Conservation (phyloP, 1,140 invertebrate species). For the Drosophila sp. region DNA sequence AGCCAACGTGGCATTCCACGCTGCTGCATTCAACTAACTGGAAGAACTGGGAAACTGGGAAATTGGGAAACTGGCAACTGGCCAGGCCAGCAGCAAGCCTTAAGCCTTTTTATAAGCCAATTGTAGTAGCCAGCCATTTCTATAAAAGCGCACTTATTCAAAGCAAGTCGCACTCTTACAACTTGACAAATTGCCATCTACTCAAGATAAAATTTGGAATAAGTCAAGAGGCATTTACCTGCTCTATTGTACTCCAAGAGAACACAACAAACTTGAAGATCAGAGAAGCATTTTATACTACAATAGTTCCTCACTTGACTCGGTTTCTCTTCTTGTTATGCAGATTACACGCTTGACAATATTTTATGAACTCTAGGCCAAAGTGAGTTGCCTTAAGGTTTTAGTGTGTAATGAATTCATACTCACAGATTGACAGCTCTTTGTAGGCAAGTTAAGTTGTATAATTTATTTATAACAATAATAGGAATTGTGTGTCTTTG, state of each 20-base stretch:
- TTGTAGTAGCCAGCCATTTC: constrained; percentile 24
- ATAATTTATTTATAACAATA: constrained; percentile 20
- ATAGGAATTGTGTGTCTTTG: constrained; percentile 17
- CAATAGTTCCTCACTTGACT: too few relatives aligned
- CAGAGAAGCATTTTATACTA: too few relatives aligned
- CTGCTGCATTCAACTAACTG: constrained; percentile 23
- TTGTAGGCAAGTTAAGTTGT: neutral
- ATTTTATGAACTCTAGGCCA: too few relatives aligned
- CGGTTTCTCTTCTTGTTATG: too few relatives aligned
- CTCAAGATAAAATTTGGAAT: constrained; percentile 8
- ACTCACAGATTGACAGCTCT: neutral
- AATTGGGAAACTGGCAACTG: constrained; percentile 50
- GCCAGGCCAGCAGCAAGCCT: constrained; percentile 28
- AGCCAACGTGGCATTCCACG: constrained; percentile 14
- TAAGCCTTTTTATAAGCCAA: constrained; percentile 42
- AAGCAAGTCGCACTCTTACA: too few relatives aligned
- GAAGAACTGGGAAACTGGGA: too few relatives aligned
- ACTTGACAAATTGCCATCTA: constrained; percentile 40
- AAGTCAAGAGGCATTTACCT: constrained; percentile 7
- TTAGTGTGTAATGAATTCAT: too few relatives aligned
- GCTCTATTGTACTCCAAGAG: neutral
- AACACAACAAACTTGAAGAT: neutral
- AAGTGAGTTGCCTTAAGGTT: too few relatives aligned
- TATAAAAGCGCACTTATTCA: constrained; percentile 2
- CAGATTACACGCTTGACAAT: too few relatives aligned